A percentile compares a stretch with the other conserved stretches of the same genome.
Conservation (phyloP, 2,113 vertebrate species). For the Pipa parva region DNA sequence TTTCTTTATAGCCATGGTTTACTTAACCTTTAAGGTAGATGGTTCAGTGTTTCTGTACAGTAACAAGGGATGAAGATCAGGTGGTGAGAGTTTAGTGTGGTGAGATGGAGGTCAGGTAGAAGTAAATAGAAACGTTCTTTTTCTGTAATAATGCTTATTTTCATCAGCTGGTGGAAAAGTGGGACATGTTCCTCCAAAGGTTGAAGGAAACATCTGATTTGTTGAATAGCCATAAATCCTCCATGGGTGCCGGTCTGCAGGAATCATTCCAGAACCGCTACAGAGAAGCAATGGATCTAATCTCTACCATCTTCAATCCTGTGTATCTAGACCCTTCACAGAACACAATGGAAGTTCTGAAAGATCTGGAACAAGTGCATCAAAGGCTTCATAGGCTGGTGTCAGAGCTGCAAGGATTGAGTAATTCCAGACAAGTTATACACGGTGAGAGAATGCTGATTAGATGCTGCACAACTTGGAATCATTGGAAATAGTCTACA, state of each 20-base stretch:
- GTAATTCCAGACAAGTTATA: conserved; percentile 10
- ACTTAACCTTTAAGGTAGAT: too few species aligned
- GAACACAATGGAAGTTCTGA: conserved; percentile 52
- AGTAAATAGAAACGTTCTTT: background rate
- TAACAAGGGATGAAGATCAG: background rate
- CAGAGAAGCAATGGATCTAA: conserved; percentile 54
- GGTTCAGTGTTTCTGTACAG: background rate
- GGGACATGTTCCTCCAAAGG: conserved; percentile 61
- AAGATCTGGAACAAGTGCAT: conserved; percentile 52
- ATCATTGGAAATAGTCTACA: too few species aligned
- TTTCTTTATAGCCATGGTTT: too few species aligned
- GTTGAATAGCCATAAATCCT: conserved; percentile 53
- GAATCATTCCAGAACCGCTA: conserved; percentile 50
- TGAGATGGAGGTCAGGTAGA: background rate
- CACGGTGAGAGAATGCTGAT: background rate
- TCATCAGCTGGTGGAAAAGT: conserved; percentile 62
- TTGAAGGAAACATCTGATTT: conserved; percentile 57
- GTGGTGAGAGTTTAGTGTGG: conserved; percentile 5
- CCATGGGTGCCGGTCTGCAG: conserved; percentile 55
- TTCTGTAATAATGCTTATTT: too few species aligned
- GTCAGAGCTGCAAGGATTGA: conserved; percentile 1
- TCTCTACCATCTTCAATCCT: conserved; percentile 51
- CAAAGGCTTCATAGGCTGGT: background rate
- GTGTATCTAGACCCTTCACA: conserved; percentile 66
- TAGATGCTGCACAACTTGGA: background rate